Conservation (phyloP, 2,113 vertebrate species). For the Hipposideros armiger region DNA sequence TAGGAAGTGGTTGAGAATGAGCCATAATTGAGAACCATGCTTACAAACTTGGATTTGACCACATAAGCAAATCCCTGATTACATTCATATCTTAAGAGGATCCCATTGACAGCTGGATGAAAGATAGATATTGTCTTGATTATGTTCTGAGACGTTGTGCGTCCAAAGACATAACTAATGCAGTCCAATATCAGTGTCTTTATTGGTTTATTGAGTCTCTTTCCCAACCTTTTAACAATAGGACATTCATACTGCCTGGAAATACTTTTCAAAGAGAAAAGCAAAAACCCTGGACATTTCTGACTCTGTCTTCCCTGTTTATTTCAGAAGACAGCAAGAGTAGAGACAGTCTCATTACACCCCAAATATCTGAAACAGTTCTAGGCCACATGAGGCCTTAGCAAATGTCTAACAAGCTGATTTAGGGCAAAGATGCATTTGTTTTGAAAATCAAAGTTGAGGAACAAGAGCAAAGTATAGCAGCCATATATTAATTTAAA, state of each 20-base stretch:
- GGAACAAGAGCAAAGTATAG: background rate
- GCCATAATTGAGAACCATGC: background rate
- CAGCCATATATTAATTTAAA: background rate
- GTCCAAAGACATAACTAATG: background rate
- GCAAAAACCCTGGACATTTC: background rate
- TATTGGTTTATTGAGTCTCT: background rate
- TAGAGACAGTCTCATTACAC: background rate
- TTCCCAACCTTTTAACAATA: background rate
- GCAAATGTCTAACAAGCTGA: background rate
- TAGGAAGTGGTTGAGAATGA: background rate
- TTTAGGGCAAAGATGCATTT: background rate
- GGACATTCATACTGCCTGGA: background rate
- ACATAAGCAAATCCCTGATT: background rate
- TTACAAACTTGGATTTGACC: background rate
- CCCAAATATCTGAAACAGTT: background rate
- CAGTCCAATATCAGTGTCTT: background rate
- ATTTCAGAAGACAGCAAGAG: background rate
- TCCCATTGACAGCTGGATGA: background rate
- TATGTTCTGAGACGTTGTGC: background rate
- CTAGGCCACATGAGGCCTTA: background rate
- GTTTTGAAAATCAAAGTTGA: constrained; percentile 24
- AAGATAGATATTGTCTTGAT: background rate
- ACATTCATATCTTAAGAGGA: background rate
- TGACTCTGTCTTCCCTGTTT: background rate
- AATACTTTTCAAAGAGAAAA: background rate